A percentile compares a stretch with the other conserved stretches of the same genome.
phyloP scores from a whole-genome alignment of 2,113 vertebrate species.

The Pionites leucogaster region DNA sequence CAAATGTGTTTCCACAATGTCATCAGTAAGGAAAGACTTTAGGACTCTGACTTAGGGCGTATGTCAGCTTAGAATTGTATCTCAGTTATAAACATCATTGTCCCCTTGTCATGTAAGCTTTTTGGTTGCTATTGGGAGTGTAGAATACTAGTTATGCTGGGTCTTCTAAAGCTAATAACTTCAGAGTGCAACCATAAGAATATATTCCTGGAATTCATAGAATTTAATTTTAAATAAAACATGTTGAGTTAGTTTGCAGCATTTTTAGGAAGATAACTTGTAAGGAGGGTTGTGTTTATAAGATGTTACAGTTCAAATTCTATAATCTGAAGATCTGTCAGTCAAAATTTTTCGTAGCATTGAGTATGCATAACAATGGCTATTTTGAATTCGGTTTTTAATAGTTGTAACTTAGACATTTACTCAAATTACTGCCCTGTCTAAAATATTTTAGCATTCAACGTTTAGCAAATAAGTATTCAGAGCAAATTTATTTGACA shows the following conservation, averaged over 20 bases:
- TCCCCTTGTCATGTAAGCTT: neutral
- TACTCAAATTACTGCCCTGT: neutral
- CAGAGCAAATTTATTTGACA: neutral
- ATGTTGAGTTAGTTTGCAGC: accelerated
- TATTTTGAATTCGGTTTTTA: neutral
- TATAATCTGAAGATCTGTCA: neutral
- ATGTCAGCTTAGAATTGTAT: neutral
- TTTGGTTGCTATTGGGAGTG: neutral
- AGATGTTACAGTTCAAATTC: neutral
- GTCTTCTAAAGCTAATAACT: neutral
- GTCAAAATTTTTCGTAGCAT: neutral
- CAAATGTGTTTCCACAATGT: neutral
- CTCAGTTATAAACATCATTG: neutral
- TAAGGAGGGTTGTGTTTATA: neutral
- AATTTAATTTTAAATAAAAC: neutral
- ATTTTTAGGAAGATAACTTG: neutral
- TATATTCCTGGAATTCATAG: neutral
- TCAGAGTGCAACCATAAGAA: neutral
- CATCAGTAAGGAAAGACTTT: neutral
- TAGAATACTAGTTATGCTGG: neutral
- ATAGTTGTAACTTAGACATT: neutral
- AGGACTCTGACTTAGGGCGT: neutral
- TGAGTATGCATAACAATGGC: neutral
- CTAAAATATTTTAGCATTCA: neutral
- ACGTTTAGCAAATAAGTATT: neutral